Percentiles rank a stretch among this genome's conserved stretches.
phyloP scores from a whole-genome alignment of 2,888 invertebrate genomes.

The Pandemis heparana region DNA sequence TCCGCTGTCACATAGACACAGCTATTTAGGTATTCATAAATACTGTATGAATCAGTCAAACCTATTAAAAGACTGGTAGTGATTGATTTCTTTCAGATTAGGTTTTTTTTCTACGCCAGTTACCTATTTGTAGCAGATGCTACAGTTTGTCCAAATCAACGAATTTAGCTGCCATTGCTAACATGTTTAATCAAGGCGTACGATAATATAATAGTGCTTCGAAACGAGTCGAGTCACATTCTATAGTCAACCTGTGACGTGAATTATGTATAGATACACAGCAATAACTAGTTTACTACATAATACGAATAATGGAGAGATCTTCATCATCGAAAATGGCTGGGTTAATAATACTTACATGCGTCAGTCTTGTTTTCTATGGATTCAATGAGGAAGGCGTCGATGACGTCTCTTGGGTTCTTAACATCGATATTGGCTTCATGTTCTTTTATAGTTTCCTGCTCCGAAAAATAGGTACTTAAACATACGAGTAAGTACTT shows the following conservation, averaged over 20 bases:
- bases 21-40: too few relatives aligned
- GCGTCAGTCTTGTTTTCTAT: constrained; percentile 67
- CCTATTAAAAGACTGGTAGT: too few relatives aligned
- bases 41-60: too few relatives aligned
- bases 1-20: too few relatives aligned
- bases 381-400: constrained; percentile 88
- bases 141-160: neutral
- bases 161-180: neutral
- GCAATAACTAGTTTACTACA: neutral
- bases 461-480: constrained; percentile 43
- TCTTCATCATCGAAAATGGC: constrained; percentile 10
- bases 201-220: neutral
- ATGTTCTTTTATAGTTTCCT: constrained; percentile 85
- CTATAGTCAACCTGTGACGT: neutral
- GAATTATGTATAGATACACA: neutral
- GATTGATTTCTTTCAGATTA: too few relatives aligned
- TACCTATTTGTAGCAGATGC: too few relatives aligned
- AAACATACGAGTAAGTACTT: too few relatives aligned
- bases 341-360: constrained; percentile 57
- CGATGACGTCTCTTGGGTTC: constrained; percentile 87
- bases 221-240: neutral
- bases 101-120: too few relatives aligned
- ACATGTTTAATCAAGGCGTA: neutral
- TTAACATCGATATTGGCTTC: constrained; percentile 69
- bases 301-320: neutral